A percentile compares a stretch with the other conserved stretches of the same genome.
phyloP scores from a whole-genome alignment of 2,113 vertebrate species.

The Psittacus erithacus region DNA sequence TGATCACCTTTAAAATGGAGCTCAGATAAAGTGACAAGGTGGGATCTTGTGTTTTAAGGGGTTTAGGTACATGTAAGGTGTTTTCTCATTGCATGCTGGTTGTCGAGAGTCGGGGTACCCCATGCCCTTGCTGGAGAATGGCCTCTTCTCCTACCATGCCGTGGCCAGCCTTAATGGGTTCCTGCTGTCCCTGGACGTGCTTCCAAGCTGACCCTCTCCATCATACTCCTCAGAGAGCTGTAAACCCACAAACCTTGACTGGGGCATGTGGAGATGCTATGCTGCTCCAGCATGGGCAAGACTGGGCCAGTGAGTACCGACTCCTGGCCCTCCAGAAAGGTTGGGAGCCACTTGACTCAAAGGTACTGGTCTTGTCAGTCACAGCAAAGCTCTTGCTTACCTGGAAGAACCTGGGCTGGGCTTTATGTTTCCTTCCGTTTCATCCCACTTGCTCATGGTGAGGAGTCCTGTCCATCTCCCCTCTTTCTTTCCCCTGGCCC shows the following conservation, averaged over 20 bases:
- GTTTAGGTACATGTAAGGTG: background rate
- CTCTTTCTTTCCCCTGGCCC: background rate
- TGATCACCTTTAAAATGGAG: background rate
- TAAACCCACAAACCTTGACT: background rate
- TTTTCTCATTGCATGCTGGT: background rate
- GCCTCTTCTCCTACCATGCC: background rate
- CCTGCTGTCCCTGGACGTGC: background rate
- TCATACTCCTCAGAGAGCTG: background rate
- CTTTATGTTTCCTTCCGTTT: background rate
- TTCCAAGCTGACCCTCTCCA: background rate
- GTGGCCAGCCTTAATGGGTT: background rate
- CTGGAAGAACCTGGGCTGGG: background rate
- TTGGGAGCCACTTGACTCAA: background rate
- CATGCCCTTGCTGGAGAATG: background rate
- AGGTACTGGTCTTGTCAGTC: background rate
- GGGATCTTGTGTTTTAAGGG: background rate
- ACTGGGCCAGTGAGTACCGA: rapidly evolving
- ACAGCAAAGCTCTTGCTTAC: background rate
- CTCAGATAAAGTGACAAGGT: background rate
- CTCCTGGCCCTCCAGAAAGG: background rate
- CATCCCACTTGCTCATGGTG: rapidly evolving
- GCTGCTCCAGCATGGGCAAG: background rate
- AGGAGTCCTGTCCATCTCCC: background rate
- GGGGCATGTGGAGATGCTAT: background rate
- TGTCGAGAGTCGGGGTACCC: background rate